Evolutionary conservation across 2,113 vertebrate species (phyloP).

Genomic region (Lophura nycthemera): DNA sequence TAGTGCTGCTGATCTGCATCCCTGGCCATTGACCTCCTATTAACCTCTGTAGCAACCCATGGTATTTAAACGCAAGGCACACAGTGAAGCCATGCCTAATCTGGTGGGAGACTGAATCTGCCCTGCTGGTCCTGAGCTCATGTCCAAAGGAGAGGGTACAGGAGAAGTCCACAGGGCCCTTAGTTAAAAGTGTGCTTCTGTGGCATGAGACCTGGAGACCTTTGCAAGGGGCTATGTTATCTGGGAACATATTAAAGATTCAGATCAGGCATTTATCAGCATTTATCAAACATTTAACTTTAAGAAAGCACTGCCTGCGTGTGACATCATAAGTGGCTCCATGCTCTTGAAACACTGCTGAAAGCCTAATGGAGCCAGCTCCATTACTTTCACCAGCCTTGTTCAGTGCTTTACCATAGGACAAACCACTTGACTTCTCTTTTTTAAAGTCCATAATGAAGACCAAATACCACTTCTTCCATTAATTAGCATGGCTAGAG

Average conservation of each 20-base stretch:
- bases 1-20: not conserved
- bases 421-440: conserved; percentile 53
- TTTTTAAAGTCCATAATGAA: conserved; percentile 42
- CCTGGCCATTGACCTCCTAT: not conserved
- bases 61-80: not conserved
- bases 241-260: not conserved
- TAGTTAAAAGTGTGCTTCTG: not conserved
- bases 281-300: conserved; percentile 38
- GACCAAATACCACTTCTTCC: conserved; percentile 53
- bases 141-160: fast-evolving
- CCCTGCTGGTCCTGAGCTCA: not conserved
- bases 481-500: conserved; percentile 49
- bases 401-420: not conserved
- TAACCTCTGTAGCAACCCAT: not conserved
- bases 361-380: not conserved
- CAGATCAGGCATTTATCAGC: not conserved
- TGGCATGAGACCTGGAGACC: not conserved
- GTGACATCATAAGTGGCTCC: conserved; percentile 35
- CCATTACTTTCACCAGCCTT: conserved; percentile 7
- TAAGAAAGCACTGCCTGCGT: conserved; percentile 48
- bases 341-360: conserved; percentile 48
- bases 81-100: not conserved
- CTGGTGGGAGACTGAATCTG: not conserved
- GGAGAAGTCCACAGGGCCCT: not conserved
- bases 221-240: not conserved